Conservation (phyloP, 2,888 invertebrate genomes). For the Philaethria dido region DNA sequence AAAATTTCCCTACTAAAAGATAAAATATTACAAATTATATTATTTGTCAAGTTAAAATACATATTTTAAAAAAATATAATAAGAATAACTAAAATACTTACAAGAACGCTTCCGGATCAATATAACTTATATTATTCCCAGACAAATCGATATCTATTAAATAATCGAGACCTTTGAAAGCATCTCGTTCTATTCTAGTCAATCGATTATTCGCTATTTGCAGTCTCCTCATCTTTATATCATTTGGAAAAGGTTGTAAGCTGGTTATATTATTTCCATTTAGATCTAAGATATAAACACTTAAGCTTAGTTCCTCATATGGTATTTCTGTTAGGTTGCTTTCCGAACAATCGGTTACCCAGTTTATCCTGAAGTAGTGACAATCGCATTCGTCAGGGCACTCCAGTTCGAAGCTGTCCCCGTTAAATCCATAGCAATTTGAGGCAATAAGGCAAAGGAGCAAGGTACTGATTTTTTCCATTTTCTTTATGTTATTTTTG, state of each 20-base stretch:
- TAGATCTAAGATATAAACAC: conserved; percentile 88
- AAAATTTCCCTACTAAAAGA: no score
- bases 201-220: conserved; percentile 88
- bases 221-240: conserved; percentile 87
- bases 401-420: conserved; percentile 86
- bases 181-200: conserved; percentile 83
- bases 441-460: conserved; percentile 58
- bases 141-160: conserved; percentile 89
- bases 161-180: conserved; percentile 86
- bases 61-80: background rate
- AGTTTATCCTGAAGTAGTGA: conserved; percentile 89
- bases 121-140: conserved; percentile 84
- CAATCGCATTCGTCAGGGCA: conserved; percentile 90
- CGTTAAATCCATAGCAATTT: conserved; percentile 76
- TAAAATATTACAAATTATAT: no score
- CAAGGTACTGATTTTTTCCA: conserved; percentile 60
- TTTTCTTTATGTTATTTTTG: conserved; percentile 46
- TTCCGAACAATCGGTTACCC: conserved; percentile 90
- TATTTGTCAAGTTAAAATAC: no score
- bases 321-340: conserved; percentile 88
- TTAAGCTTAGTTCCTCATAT: conserved; percentile 86
- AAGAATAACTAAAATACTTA: conserved; percentile 60
- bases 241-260: conserved; percentile 85
- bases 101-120: conserved; percentile 87
- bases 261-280: conserved; percentile 87